Base-by-base conservation (phyloP, 2,113 vertebrate genomes). In the Sylvia atricapilla region DNA sequence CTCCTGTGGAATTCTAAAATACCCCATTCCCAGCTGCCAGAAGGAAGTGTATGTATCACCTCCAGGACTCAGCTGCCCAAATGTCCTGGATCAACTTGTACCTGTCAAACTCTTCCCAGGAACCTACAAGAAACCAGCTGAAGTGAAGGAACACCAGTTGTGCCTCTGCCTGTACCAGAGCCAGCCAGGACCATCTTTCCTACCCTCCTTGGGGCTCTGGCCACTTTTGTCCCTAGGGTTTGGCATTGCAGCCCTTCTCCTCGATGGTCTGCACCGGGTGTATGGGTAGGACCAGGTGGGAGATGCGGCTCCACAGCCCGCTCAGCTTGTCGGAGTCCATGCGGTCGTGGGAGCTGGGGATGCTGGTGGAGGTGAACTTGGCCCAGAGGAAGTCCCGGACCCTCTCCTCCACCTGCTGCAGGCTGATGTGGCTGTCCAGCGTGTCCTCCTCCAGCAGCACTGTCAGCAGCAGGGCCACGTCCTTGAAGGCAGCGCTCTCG, bases 401-500 rank as follows among this genome's bases (percentile, higher is more conserved):
- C 96, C 97, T 98, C 89, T 99, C 99, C 92, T 99, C 99, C 18
- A 98, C 98, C 11, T 86, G 84, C 24, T 59, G 97, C 28, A 98
- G 96, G 92, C 90, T 68, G 10, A 98, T 85, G 5, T 89, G 80
- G 2, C 94, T 64, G 6, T 97, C 96, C 31, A 99, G 93, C 4
- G 82, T 93, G 4, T 98, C 96, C 49, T 98, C 97, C 9, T 98
- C 98, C 66, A 99, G 97, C 47, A 99, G 97, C 6, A 99, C 98
- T 0, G 99, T 99, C 87, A 99, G 98, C 66, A 99, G 96, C 55
- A 99, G 96, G 16, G 98, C 98, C 35, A 98, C 98, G 0, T 98
- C 98, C 94, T 99, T 99, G 79, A 98, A 99, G 25, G 98, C 98
- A 0, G 99, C 99, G 3, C 98, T 99, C 96, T 99, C 99, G 0